These are phyloP conservation scores for Rhamnusium bicolor DNA, from an alignment of 2,888 invertebrate genomes.

Conservation along the genomic window DNA sequence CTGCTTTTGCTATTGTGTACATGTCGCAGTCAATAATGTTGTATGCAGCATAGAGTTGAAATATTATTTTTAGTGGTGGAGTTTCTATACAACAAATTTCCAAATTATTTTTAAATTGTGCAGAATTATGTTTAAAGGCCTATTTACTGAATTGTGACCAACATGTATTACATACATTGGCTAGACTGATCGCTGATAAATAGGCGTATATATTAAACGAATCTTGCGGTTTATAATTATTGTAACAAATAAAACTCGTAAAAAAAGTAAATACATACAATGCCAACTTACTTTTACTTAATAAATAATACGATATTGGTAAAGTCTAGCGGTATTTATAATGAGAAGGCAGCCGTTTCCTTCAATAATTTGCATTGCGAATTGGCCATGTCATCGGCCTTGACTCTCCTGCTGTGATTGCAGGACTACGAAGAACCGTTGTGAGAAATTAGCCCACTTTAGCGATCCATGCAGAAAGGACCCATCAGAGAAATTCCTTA, in stretches of 20 bases:
- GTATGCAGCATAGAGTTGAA: too few relatives aligned
- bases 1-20: too few relatives aligned
- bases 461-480: neutral
- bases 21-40: too few relatives aligned
- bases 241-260: neutral
- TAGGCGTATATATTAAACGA: too few relatives aligned
- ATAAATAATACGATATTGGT: neutral
- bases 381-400: neutral
- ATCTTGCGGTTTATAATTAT: too few relatives aligned
- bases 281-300: neutral
- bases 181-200: too few relatives aligned
- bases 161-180: too few relatives aligned
- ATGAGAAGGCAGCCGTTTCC: neutral
- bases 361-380: neutral
- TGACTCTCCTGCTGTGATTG: neutral
- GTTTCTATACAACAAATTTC: too few relatives aligned
- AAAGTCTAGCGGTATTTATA: neutral
- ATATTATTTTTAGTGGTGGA: too few relatives aligned
- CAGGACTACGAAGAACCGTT: neutral
- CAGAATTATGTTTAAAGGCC: too few relatives aligned
- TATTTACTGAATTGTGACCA: too few relatives aligned
- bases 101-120: too few relatives aligned
- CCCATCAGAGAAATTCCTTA: neutral
- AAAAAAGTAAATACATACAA: neutral
- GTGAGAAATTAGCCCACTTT: neutral